phyloP scores from a whole-genome alignment of 2,888 invertebrate species.

The Pelosia muscerda region DNA sequence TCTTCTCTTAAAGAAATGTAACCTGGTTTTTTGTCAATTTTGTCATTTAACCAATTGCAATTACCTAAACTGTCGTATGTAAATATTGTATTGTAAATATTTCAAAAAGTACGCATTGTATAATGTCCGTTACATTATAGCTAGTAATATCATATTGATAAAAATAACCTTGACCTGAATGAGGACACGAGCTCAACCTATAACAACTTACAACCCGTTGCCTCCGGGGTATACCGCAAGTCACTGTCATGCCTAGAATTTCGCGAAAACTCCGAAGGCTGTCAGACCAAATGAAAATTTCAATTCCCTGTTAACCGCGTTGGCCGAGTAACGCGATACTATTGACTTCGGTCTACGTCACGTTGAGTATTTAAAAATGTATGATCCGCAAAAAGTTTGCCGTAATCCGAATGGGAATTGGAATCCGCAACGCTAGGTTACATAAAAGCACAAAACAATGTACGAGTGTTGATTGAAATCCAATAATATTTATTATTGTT shows the following conservation, averaged over 20 bases:
- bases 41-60: no score
- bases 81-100: no score
- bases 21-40: no score
- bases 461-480: no score
- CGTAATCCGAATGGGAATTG: not conserved
- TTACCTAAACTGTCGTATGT: no score
- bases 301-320: not conserved
- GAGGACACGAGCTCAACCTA: not conserved
- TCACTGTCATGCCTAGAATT: constrained; percentile 28
- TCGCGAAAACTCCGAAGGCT: not conserved
- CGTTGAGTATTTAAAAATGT: not conserved
- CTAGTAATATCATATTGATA: not conserved
- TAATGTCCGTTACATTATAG: not conserved
- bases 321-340: not conserved
- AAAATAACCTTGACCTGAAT: constrained; percentile 4
- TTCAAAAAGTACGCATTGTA: not conserved
- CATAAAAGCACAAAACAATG: no score
- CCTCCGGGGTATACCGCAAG: not conserved
- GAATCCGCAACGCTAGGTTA: not conserved
- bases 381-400: not conserved
- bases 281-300: not conserved
- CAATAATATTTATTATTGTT: no score
- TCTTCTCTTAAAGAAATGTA: no score
- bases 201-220: not conserved
- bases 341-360: not conserved